Evolutionary conservation across 2,888 invertebrate species (phyloP), one percentile per base, ranked within the genome.

Genomic region (Deilephila elpenor): DNA sequence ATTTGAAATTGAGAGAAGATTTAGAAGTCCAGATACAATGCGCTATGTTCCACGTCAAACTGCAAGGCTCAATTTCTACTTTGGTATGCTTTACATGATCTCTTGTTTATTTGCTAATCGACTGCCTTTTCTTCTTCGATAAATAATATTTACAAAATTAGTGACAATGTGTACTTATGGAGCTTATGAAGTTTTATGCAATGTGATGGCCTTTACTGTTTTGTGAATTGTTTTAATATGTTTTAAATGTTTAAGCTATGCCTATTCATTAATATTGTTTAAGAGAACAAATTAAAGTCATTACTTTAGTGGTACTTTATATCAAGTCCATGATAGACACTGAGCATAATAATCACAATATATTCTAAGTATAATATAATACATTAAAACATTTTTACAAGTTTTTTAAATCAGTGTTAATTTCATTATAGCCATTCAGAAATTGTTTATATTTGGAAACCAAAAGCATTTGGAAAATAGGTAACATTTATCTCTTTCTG

Each of bases 1-100:
- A 73, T 99, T 99, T 91, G 96, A 97, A 89, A 97, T 98, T 83
- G 99, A 99, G 88, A 97, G 98, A 88, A 96, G 97, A 84, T 99
- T 99, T 87, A 96, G 99, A 76, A 96, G 96, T 79, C 96, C 96
- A 72, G 96, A 96, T 76, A 96, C 96, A 72, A 97, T 98, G 94
- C 96, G 96, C 80, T 96, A 96, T 88, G 97, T 99, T 76, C 99
- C 99, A 3, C 96, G 97, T 82, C 96, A 97, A 91, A 98, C 99
- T 61, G 99, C 99, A 14, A 97, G 97, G 87, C 93, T 99, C 61
- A 99, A 99, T 91, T 96, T 98, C 84, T 97, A 97, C 90, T 97
- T 99, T 91, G 99, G 98, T 59, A 96, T 98, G 91, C 95, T 99
- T 75, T 99, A 98, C 89, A 97, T 98, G 80, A 94, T 98, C 76